Conservation (phyloP, 2,797 vertebrate species). For the Lepilemur septentrionalis region DNA sequence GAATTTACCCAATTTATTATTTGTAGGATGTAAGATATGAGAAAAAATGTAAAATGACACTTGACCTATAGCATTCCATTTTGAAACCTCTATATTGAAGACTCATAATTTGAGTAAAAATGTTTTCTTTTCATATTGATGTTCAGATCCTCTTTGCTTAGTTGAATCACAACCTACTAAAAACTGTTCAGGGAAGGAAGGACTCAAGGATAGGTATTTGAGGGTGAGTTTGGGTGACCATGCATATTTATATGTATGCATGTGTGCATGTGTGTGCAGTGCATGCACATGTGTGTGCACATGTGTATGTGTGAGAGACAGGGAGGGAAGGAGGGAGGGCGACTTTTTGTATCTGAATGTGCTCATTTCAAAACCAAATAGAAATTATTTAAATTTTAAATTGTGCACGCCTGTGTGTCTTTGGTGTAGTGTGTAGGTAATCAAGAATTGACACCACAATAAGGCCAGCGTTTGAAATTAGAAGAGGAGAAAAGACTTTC, state of each 20-base stretch:
- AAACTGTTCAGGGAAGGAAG: neutral
- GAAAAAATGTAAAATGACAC: neutral
- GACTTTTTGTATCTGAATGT: neutral
- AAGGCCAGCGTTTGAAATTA: conserved; percentile 59
- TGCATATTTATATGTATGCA: neutral
- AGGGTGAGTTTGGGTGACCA: neutral
- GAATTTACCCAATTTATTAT: neutral
- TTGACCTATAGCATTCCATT: neutral
- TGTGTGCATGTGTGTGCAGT: neutral
- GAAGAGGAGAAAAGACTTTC: conserved; percentile 56
- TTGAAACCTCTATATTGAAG: conserved; percentile 35
- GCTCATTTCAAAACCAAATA: conserved; percentile 60
- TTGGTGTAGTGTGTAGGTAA: conserved; percentile 20
- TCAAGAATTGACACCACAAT: conserved; percentile 58
- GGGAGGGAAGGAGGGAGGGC: neutral
- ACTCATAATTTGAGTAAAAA: neutral
- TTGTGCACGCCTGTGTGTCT: neutral
- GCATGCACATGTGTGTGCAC: neutral
- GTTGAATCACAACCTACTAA: neutral
- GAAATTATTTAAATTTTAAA: conserved; percentile 63
- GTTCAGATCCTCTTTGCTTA: neutral
- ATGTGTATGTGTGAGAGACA: neutral
- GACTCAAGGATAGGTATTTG: neutral
- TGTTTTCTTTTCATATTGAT: neutral
- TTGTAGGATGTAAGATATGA: neutral